Evolutionary conservation across 2,888 invertebrate genomes (phyloP).

Genomic region (Corythucha ciliata): DNA sequence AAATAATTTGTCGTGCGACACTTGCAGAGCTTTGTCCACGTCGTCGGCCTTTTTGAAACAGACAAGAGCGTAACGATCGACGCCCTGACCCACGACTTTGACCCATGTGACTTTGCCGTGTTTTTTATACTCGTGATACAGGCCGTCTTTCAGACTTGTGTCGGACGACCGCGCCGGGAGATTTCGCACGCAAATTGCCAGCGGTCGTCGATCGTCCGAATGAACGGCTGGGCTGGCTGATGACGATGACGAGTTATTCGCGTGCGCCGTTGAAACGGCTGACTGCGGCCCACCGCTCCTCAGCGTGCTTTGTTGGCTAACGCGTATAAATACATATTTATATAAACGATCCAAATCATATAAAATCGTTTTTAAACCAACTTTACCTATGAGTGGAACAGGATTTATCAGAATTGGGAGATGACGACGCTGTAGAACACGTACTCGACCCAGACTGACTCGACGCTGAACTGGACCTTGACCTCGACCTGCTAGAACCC

Average conservation of each 20-base stretch:
- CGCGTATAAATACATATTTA: too few species aligned
- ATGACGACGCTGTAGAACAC: constrained; percentile 48
- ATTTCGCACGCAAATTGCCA: constrained; percentile 85
- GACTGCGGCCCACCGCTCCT: constrained; percentile 25
- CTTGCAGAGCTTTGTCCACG: constrained; percentile 90
- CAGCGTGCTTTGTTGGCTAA: constrained; percentile 29
- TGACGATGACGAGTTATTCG: too few species aligned
- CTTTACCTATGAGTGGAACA: constrained; percentile 39
- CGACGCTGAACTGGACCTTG: constrained; percentile 46
- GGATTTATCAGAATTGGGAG: constrained; percentile 39
- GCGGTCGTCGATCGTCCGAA: constrained; percentile 63
- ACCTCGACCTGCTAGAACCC: constrained; percentile 42
- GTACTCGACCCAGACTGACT: constrained; percentile 49
- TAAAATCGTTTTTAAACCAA: neutral
- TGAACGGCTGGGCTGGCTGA: constrained; percentile 42
- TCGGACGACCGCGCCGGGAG: constrained; percentile 78
- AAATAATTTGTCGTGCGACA: constrained; percentile 91
- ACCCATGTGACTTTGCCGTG: constrained; percentile 96
- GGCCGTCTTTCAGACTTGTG: constrained; percentile 90
- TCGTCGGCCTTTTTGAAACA: constrained; percentile 97
- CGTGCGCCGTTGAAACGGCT: constrained; percentile 32
- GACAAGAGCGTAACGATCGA: constrained; percentile 85
- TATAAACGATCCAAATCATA: neutral
- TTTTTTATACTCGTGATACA: constrained; percentile 98
- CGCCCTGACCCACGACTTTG: constrained; percentile 82